Base-by-base conservation (phyloP, 2,113 vertebrate genomes). In the Butastur rufipennis region DNA sequence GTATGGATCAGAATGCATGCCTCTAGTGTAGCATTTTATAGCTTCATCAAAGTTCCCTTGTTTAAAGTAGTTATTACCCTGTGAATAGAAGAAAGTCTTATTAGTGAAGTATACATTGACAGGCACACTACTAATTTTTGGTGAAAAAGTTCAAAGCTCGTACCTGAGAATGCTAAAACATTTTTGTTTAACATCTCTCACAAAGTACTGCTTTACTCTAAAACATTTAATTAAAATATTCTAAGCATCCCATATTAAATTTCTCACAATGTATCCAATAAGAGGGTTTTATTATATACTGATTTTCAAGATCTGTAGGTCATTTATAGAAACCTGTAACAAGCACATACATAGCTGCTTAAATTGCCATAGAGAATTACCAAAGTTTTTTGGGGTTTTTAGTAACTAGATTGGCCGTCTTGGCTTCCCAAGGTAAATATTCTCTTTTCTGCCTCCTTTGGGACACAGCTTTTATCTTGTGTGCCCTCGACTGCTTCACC, bases 51-150 rank as follows among this genome's bases (percentile, higher is more conserved):
- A 99, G 80, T 99, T 99, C 50, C 99, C 99, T 47, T 98, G 98
- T 97, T 99, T 99, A 89, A 99, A 99, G 63, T 98, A 98, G 19
- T 78, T 86, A 95, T 99, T 99, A 13, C 99, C 99, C 99, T 99
- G 88, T 70, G 83, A 95, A 95, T 1, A 87, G 26, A 90, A 68
- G 65, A 53, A 66, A 27, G 10, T 5, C 14, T 52, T 87, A 66
- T 81, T 47, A 86, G n/a, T 7, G 84, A 86, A 38, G 68, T 80
- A 92, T 45, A 82, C 13, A 29, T 0, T 73, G 10, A 68, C 16
- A 79, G 32, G 59, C 22, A 65, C 5, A 12, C 2, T 70, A 23
- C 18, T 81, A 13, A 59, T 42, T 81, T 65, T 47, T 80, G 8
- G 26, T n/a, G 42, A 43, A 84, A 63, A 59, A 74, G 21, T 3